A percentile compares a stretch with the other conserved stretches of the same genome.
Evolutionary conservation across 2,888 invertebrate species (phyloP).

Genomic region (Eumerus sabulonum): DNA sequence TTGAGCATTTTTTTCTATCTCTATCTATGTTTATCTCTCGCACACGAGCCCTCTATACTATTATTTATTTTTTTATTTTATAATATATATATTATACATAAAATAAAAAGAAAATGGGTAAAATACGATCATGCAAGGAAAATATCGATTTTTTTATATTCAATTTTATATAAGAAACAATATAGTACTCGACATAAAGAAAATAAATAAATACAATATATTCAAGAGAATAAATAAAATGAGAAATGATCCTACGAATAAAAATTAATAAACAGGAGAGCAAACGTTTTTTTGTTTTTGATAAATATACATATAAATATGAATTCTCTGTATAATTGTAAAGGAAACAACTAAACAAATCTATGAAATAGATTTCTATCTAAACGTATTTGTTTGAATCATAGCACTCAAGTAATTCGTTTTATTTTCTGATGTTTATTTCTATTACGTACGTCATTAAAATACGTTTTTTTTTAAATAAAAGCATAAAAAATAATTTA

Average conservation of each 20-base stretch:
- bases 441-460: not conserved
- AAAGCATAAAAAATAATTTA: slow-evolving; percentile 23
- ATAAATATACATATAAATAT: too few relatives aligned
- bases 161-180: slow-evolving; percentile 42
- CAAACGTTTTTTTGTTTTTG: slow-evolving; percentile 37
- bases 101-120: slow-evolving; percentile 10
- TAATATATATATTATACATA: slow-evolving; percentile 23
- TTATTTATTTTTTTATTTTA: slow-evolving; percentile 57
- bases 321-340: slow-evolving; percentile 29
- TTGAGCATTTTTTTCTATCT: slow-evolving; percentile 35
- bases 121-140: slow-evolving; percentile 43
- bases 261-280: not conserved
- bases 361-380: slow-evolving; percentile 42
- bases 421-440: not conserved
- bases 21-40: not conserved
- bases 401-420: slow-evolving; percentile 24
- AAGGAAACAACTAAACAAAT: slow-evolving; percentile 38
- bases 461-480: slow-evolving; percentile 13
- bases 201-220: slow-evolving; percentile 15
- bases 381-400: slow-evolving; percentile 25
- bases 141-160: slow-evolving; percentile 44
- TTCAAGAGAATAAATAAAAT: slow-evolving; percentile 10
- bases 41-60: slow-evolving; percentile 48
- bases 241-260: too few relatives aligned
- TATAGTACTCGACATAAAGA: slow-evolving; percentile 43